These are phyloP conservation scores for Leptopilina boulardi DNA, from an alignment of 1,140 invertebrate genomes.

Conservation along the genomic window DNA sequence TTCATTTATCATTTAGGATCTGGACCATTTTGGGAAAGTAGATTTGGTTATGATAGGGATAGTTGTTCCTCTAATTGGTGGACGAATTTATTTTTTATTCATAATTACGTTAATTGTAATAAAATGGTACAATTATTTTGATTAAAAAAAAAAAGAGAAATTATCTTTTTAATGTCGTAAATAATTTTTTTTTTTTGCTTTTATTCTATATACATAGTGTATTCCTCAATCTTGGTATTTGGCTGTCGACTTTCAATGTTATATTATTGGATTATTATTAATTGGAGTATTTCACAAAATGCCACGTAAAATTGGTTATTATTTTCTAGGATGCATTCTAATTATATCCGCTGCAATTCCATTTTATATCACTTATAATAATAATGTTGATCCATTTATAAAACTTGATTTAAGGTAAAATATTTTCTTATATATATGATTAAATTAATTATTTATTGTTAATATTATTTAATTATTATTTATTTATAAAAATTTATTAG, in stretches of 20 bases:
- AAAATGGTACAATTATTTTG: slow-evolving; percentile 54
- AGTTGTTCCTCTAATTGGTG: slow-evolving; percentile 77
- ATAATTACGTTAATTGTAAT: slow-evolving; percentile 75
- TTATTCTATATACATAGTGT: slow-evolving; percentile 74
- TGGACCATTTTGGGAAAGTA: slow-evolving; percentile 65
- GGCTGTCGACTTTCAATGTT: slow-evolving; percentile 77
- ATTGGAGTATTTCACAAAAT: slow-evolving; percentile 72
- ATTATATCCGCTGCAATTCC: slow-evolving; percentile 50
- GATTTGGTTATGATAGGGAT: slow-evolving; percentile 53
- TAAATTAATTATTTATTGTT: too few species aligned
- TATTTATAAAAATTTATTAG: too few species aligned
- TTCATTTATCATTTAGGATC: slow-evolving; percentile 61
- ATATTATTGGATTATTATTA: slow-evolving; percentile 73
- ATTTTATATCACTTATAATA: slow-evolving; percentile 53
- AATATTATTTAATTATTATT: too few species aligned
- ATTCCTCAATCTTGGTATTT: slow-evolving; percentile 78
- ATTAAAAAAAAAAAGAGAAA: slow-evolving; percentile 18
- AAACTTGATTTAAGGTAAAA: slow-evolving; percentile 55
- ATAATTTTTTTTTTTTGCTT: background rate
- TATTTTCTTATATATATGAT: slow-evolving; percentile 25
- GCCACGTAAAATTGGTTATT: slow-evolving; percentile 60
- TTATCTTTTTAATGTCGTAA: background rate
- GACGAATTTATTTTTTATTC: slow-evolving; percentile 77
- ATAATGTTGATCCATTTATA: slow-evolving; percentile 55
- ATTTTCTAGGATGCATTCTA: slow-evolving; percentile 47